A percentile compares a stretch with the other conserved stretches of the same genome.
Evolutionary conservation across 1,140 invertebrate genomes (phyloP).

Genomic region (Pachypsylla venusta): DNA sequence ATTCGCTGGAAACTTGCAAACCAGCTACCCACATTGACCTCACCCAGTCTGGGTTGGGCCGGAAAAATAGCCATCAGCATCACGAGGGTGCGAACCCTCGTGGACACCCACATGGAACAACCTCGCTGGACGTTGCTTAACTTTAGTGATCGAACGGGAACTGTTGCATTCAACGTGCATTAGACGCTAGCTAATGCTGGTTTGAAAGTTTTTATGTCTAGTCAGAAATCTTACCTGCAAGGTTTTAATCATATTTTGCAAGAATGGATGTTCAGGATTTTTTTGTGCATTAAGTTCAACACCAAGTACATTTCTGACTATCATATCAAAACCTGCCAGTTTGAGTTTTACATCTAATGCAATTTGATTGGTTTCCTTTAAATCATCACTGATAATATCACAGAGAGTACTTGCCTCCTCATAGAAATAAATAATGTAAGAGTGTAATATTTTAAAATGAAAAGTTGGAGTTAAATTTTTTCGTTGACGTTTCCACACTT

Average conservation of each 20-base stretch:
- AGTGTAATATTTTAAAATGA: background rate
- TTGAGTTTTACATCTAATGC: background rate
- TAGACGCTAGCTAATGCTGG: too few species aligned
- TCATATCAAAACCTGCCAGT: slow-evolving; percentile 5
- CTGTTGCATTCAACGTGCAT: too few species aligned
- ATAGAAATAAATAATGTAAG: background rate
- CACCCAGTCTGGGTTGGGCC: too few species aligned
- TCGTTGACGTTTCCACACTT: slow-evolving; percentile 3
- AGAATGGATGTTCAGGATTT: background rate
- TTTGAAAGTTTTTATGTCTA: too few species aligned
- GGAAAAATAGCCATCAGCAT: too few species aligned
- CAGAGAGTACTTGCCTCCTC: background rate
- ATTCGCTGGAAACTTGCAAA: too few species aligned
- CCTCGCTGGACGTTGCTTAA: too few species aligned
- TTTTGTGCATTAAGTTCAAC: background rate
- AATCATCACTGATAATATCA: background rate
- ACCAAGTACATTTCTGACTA: background rate
- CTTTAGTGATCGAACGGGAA: too few species aligned
- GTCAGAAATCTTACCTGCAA: slow-evolving; percentile 3
- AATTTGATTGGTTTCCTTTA: background rate
- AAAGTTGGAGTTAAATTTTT: background rate
- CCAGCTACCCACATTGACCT: too few species aligned
- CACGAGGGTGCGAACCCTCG: too few species aligned
- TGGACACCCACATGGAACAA: too few species aligned
- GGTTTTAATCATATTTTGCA: background rate